Evolutionary conservation across 2,113 vertebrate genomes (phyloP).

Genomic region (Anguilla rostrata): DNA sequence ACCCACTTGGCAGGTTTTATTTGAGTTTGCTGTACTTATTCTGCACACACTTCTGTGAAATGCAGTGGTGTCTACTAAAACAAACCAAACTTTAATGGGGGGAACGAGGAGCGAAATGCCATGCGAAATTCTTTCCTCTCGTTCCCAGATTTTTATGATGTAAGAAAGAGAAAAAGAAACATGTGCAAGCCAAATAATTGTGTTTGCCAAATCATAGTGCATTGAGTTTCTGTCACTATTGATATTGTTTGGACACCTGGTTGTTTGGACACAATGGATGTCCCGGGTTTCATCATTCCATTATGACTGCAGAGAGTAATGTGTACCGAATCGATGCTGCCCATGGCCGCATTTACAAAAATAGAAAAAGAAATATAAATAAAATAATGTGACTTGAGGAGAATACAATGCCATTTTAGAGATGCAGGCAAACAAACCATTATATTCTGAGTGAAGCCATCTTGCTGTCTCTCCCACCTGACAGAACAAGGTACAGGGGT

Average conservation of each 20-base stretch:
- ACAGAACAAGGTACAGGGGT: too few relatives aligned
- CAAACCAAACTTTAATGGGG: background rate
- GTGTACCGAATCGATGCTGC: background rate
- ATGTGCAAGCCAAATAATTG: background rate
- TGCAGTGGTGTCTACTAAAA: background rate
- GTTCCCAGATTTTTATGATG: too few relatives aligned
- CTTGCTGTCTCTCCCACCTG: too few relatives aligned
- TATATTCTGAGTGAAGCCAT: constrained; percentile 8
- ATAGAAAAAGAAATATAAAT: background rate
- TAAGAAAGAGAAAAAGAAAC: background rate
- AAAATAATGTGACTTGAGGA: background rate
- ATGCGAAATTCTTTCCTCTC: background rate
- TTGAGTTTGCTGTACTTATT: background rate
- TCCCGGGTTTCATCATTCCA: too few relatives aligned
- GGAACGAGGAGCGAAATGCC: background rate
- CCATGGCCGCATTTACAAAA: background rate
- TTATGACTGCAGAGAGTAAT: background rate
- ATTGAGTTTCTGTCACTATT: background rate
- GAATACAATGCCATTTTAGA: background rate
- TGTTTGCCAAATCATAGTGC: background rate
- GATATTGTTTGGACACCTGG: background rate
- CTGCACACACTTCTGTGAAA: background rate
- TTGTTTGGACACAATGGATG: background rate
- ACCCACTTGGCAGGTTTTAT: background rate
- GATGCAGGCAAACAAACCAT: constrained; percentile 11